These are phyloP conservation scores for Platyscelio sp. DNA, from an alignment of 2,888 invertebrate genomes.

Conservation along the genomic window DNA sequence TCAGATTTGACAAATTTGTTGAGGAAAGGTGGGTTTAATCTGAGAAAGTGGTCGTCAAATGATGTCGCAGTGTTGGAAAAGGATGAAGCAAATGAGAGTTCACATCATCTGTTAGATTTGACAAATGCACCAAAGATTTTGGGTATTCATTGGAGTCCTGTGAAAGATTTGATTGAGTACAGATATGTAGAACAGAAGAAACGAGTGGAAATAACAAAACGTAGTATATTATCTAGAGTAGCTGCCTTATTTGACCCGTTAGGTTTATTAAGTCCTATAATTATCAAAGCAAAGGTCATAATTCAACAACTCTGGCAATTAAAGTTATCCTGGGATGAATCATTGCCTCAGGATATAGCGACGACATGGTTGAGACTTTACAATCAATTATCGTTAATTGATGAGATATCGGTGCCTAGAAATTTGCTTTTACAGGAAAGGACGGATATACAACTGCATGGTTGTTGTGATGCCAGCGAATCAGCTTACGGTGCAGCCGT, in stretches of 20 bases:
- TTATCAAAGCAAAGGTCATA: conserved; percentile 17
- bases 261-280: conserved; percentile 1
- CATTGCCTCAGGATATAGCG: background rate
- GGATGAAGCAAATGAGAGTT: background rate
- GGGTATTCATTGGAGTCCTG: conserved; percentile 3
- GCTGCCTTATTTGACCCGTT: conserved; percentile 9
- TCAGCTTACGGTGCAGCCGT: background rate
- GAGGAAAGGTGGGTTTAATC: background rate
- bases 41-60: conserved; percentile 23
- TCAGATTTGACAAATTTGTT: background rate
- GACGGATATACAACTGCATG: background rate
- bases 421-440: background rate
- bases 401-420: background rate
- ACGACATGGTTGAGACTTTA: background rate
- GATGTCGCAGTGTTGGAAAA: background rate
- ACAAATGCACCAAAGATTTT: background rate
- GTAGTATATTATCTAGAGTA: conserved; percentile 9
- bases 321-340: conserved; percentile 20
- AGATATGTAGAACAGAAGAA: background rate
- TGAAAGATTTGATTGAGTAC: background rate
- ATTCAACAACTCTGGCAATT: conserved; percentile 23
- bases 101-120: background rate
- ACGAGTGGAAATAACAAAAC: background rate
- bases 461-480: conserved; percentile 27
- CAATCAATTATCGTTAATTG: background rate